These are phyloP conservation scores for Omphaloscelis lunosa DNA, from an alignment of 2,888 invertebrate species.

Conservation along the genomic window DNA sequence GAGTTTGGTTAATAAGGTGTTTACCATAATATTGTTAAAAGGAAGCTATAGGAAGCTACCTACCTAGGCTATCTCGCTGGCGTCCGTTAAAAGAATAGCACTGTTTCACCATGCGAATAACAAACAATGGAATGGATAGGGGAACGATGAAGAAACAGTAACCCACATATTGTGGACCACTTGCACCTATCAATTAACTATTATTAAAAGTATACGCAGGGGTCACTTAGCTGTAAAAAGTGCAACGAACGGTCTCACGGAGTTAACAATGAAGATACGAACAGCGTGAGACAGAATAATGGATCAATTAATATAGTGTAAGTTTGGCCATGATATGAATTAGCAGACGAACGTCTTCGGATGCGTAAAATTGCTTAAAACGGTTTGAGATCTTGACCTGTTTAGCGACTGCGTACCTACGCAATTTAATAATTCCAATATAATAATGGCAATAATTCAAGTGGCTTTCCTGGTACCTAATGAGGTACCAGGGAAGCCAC, in stretches of 20 bases:
- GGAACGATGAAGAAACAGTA: slow-evolving; percentile 76
- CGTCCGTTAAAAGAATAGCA: slow-evolving; percentile 73
- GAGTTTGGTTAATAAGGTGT: slow-evolving; percentile 40
- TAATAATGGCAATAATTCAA: too few species aligned
- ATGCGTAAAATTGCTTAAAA: slow-evolving; percentile 63
- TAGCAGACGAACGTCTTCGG: slow-evolving; percentile 41
- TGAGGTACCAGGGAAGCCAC: too few species aligned
- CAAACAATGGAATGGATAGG: slow-evolving; percentile 77
- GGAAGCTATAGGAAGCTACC: slow-evolving; percentile 58
- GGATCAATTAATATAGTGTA: slow-evolving; percentile 64
- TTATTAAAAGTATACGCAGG: slow-evolving; percentile 70
- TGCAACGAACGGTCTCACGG: slow-evolving; percentile 66
- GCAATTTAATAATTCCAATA: too few species aligned
- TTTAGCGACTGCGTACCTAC: slow-evolving; percentile 34
- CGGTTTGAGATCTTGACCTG: slow-evolving; percentile 65
- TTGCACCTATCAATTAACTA: slow-evolving; percentile 77
- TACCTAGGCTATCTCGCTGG: slow-evolving; percentile 66
- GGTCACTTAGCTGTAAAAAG: slow-evolving; percentile 66
- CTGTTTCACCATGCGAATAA: slow-evolving; percentile 73
- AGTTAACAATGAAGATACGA: slow-evolving; percentile 54
- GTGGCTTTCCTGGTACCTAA: too few species aligned
- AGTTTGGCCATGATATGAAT: slow-evolving; percentile 57
- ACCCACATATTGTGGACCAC: slow-evolving; percentile 68
- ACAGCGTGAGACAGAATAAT: slow-evolving; percentile 59
- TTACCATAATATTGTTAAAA: slow-evolving; percentile 69